Evolutionary conservation across 2,888 invertebrate genomes (phyloP), one percentile per base, ranked within the genome.

Genomic region (Tinea pellionella): DNA sequence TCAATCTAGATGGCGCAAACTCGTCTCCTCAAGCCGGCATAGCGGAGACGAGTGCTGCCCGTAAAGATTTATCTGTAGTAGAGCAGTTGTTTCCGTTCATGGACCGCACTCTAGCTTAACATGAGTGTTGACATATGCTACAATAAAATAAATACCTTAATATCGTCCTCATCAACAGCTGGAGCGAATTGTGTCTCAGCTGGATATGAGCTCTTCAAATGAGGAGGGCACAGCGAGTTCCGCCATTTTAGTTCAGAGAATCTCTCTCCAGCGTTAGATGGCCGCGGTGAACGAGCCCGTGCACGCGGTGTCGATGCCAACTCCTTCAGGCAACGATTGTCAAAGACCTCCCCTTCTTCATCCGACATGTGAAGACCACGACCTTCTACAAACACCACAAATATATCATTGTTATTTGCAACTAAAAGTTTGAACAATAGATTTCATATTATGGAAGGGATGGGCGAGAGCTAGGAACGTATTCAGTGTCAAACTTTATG

Each of bases 341-440:
- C 94, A 71, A 96, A 96, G 53, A 93, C 86, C 72, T 96, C 95
- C 53, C 93, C 94, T 66, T 94, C 94, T 72, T 96, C 96, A 69
- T 96, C 96, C 56, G 95, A 95, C 91, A 93, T 93, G 67, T 90
- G 89, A 19, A 93, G 80, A 64, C 89, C 89, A 55, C 86, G 84
- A 0, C 73, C 74, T 59, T 79, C 80, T 82, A 66, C 29, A 59
- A 3, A 24, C 58, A 16, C 59, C 42, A 51, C 53, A 60, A 30
- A 42, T 13, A n/a, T n/a, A n/a, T n/a, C n/a, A n/a, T n/a, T n/a
- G n/a, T n/a, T n/a, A n/a, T n/a, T n/a, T n/a, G n/a, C n/a, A n/a
- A n/a, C n/a, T n/a, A n/a, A n/a, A n/a, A n/a, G n/a, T n/a, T n/a
- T n/a, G n/a, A n/a, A n/a, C n/a, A n/a, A n/a, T n/a, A n/a, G n/a